phyloP scores from a whole-genome alignment of 2,888 invertebrate genomes.

The Glyphotaelius pellucidus region DNA sequence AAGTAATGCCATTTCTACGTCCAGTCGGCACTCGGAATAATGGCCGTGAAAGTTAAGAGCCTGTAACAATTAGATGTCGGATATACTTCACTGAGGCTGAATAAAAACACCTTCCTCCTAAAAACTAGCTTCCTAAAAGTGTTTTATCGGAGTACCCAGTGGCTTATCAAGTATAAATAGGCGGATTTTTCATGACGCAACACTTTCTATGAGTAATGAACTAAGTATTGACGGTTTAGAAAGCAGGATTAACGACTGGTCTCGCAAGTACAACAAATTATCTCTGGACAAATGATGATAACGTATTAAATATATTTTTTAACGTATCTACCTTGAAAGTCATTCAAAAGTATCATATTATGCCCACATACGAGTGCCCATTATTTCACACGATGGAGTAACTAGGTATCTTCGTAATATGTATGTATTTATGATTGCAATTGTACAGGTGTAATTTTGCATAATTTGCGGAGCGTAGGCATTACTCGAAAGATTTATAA shows the following conservation, averaged over 20 bases:
- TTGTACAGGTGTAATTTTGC: neutral
- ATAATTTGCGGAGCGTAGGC: neutral
- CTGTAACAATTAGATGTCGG: conserved; percentile 44
- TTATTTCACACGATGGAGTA: neutral
- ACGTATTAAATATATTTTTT: neutral
- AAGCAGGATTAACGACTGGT: conserved; percentile 41
- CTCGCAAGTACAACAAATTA: conserved; percentile 19
- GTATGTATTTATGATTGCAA: neutral
- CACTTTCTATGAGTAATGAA: conserved; percentile 26
- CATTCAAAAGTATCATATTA: conserved; percentile 6
- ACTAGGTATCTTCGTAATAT: neutral
- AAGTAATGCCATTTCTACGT: conserved; percentile 9
- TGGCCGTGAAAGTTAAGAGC: conserved; percentile 59
- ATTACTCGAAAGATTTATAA: conserved; percentile 25
- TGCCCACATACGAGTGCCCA: neutral
- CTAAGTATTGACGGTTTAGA: conserved; percentile 36
- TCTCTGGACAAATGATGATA: neutral
- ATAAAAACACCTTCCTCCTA: conserved; percentile 32
- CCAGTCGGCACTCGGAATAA: conserved; percentile 16
- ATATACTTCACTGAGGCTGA: conserved; percentile 42
- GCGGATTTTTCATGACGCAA: conserved; percentile 10
- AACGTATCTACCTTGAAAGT: neutral
- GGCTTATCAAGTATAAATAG: neutral
- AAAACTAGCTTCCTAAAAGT: conserved; percentile 1
- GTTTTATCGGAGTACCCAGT: conserved; percentile 11